Base-by-base conservation (phyloP, 2,797 vertebrate species). In the Clarias laeviceps region DNA sequence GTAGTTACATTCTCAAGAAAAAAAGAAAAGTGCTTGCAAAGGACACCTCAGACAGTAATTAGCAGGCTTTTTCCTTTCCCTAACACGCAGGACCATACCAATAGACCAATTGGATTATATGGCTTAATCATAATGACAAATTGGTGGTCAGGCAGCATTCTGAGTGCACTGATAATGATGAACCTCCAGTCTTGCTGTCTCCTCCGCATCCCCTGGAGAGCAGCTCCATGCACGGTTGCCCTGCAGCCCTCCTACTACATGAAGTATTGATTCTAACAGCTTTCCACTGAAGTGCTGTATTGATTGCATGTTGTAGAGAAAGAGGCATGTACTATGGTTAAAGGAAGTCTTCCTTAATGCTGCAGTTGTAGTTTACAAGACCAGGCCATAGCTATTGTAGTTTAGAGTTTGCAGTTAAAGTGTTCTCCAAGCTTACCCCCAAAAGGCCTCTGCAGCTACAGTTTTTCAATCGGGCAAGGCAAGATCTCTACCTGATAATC, bases 331-430 rank as follows among this genome's bases (percentile, higher is more conserved):
- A 87, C 82, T 80, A 83, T 89, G 88, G 89, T 92, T 93, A 90
- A 93, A 91, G 92, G 87, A 93, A 93, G 92, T 89, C 70, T 89
- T 88, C 91, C 83, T 91, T 70, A 89, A 87, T 92, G 91, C 90
- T 90, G 91, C 92, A 91, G 93, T 89, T 92, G 89, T 91, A 89
- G 82, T 89, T 59, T 72, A 87, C 27, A 84, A 88, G 91, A 93
- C 80, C 79, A 83, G 91, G 89, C 89, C 88, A 92, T 91, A 90
- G 90, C 88, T 92, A 91, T 90, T 89, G 87, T 90, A 92, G 92
- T 80, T 86, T 32, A 11, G 34, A 57, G n/a, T n/a, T 50, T 50
- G 18, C 27, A 54, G 11, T 14, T 24, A 54, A 66, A 81, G 62
- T 54, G 32, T 34, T n/a, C 32, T 66, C 27, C n/a, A 45, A 1